A percentile compares a stretch with the other conserved stretches of the same genome.
These are phyloP conservation scores for Mormyrops boulengeri DNA, from an alignment of 2,797 vertebrate species.

Conservation along the genomic window DNA sequence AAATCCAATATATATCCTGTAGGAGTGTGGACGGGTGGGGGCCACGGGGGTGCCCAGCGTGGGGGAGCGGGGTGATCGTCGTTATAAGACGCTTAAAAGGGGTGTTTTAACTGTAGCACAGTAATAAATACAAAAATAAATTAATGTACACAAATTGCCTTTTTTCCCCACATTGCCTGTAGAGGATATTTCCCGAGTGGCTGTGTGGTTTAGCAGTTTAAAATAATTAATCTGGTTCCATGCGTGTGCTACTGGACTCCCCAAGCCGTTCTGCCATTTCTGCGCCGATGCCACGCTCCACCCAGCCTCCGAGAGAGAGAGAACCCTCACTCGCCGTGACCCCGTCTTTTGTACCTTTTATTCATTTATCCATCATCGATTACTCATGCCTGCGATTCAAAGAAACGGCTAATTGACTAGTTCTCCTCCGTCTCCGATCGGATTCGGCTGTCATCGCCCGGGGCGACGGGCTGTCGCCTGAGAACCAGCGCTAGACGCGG, in stretches of 20 bases:
- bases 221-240: background rate
- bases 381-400: background rate
- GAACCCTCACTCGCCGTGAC: background rate
- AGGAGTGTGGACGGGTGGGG: background rate
- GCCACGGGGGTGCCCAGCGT: background rate
- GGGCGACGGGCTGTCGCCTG: background rate
- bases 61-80: background rate
- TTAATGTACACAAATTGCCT: background rate
- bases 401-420: background rate
- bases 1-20: background rate
- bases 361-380: background rate
- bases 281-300: background rate
- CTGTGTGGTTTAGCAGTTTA: background rate
- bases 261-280: background rate
- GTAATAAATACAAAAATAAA: conserved; percentile 6
- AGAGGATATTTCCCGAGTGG: background rate
- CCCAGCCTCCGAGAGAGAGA: background rate
- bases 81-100: background rate
- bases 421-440: background rate
- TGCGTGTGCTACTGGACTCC: background rate
- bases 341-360: background rate
- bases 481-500: background rate
- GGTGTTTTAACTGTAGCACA: background rate
- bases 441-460: background rate
- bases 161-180: background rate